These are phyloP conservation scores for Anguilla rostrata DNA, from an alignment of 2,113 vertebrate genomes.

Conservation along the genomic window DNA sequence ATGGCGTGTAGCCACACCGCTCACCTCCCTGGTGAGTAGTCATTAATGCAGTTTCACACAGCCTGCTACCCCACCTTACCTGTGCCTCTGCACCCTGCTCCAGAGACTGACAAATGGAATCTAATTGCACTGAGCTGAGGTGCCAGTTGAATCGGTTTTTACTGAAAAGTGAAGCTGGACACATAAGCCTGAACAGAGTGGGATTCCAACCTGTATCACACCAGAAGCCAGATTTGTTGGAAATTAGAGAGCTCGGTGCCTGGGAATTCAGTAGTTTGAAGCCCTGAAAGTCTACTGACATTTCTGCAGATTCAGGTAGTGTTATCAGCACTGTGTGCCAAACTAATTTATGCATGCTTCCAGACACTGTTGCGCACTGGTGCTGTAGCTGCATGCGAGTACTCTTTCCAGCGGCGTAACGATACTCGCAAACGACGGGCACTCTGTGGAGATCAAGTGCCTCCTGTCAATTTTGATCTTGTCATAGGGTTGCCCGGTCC, in stretches of 20 bases:
- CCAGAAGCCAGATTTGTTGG: background rate
- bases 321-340: background rate
- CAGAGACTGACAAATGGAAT: background rate
- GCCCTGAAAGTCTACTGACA: background rate
- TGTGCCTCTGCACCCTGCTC: background rate
- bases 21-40: background rate
- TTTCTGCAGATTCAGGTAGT: background rate
- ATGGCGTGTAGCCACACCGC: background rate
- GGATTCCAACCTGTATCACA: background rate
- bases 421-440: constrained; percentile 19
- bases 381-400: background rate
- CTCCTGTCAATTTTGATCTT: constrained; percentile 42
- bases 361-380: background rate
- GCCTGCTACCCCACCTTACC: background rate
- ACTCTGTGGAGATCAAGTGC: constrained; percentile 17
- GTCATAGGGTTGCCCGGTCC: constrained; percentile 22
- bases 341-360: background rate
- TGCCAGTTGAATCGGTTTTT: background rate
- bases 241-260: background rate
- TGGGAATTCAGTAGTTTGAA: background rate
- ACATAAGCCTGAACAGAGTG: background rate
- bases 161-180: background rate
- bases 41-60: background rate
- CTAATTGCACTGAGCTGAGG: background rate
- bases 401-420: background rate